Base-by-base conservation (phyloP, 2,888 invertebrate species). In the Cetonia aurata region DNA sequence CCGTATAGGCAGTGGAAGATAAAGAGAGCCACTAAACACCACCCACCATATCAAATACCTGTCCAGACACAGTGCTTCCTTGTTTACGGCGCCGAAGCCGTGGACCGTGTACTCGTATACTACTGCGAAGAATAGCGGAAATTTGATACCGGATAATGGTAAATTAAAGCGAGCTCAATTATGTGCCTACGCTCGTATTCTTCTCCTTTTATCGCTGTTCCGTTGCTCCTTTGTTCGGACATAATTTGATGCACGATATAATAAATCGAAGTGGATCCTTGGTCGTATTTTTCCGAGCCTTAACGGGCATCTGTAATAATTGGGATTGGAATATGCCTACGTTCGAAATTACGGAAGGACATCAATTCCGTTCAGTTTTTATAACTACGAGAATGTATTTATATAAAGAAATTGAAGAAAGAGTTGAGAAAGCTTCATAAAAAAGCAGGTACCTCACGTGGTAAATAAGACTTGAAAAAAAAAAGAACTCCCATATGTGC, bases 31-130 rank as follows among this genome's bases (percentile, higher is more conserved):
- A 65, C 57, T 42, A 42, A 37, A 37, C 56, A 57, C 42, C 50
- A 50, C 62, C 62, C 62, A 65, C 62, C 50, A 65, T 65, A 65
- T 65, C 62, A 65, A 65, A 65, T 65, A 65, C 37, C 62, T 65
- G 62, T 50, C 62, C 62, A 65, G 62, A 65, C 62, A 65, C 62
- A 65, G 50, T 65, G 48, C 62, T 65, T 65, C 62, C 62, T 65
- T 65, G 62, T 65, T 65, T 65, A 65, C 62, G 62, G 62, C 62
- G 62, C 52, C 62, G 50, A 17, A 50, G 50, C 62, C 50, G 62
- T 50, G 33, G 48, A 33, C 62, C 33, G 41, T 50, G 37, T 65
- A 12, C 62, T 25, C 33, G 41, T 37, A 37, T 65, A 12, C 62
- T 31, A 50, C 50, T 50, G 62, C 62, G 50, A 65, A 65, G 62